Evolutionary conservation across 2,113 vertebrate species (phyloP).

Genomic region (Pygathrix nemaeus): DNA sequence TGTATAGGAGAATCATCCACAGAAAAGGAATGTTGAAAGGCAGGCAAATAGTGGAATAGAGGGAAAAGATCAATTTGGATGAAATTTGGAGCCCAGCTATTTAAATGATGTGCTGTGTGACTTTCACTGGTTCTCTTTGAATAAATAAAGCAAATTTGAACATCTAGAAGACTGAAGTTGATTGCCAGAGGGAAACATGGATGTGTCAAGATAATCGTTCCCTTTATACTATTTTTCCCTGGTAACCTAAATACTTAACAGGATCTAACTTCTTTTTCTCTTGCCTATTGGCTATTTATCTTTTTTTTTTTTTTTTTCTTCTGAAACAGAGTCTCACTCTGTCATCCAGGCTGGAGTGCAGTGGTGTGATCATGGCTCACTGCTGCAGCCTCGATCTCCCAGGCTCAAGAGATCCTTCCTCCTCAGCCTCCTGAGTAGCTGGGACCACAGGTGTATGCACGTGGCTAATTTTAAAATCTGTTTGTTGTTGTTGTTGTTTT

Average conservation of each 20-base stretch:
- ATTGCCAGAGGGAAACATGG: slow-evolving; percentile 57
- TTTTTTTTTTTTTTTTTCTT: no score
- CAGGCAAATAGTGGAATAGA: slow-evolving; percentile 60
- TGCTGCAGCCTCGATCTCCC: no score
- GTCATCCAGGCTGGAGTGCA: no score
- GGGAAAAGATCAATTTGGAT: background rate
- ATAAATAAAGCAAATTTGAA: slow-evolving; percentile 70
- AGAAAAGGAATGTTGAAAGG: slow-evolving; percentile 76
- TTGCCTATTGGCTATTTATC: slow-evolving; percentile 13
- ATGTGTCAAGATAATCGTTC: slow-evolving; percentile 8
- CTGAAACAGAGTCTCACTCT: no score
- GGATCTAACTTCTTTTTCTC: slow-evolving; percentile 13
- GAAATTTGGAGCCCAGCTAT: slow-evolving; percentile 74
- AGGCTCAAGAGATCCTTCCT: no score
- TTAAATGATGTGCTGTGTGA: slow-evolving; percentile 73
- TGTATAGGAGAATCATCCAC: slow-evolving; percentile 71
- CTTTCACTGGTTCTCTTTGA: slow-evolving; percentile 73
- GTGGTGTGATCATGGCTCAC: no score
- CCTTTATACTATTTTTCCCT: slow-evolving; percentile 60
- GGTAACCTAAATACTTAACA: slow-evolving; percentile 55
- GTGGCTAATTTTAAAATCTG: no score
- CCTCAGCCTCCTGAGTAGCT: no score
- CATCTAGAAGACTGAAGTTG: slow-evolving; percentile 52
- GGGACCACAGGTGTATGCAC: no score
- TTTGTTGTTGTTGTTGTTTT: no score